phyloP scores from a whole-genome alignment of 2,797 vertebrate genomes.

The Pseudotriccus pelzelni region DNA sequence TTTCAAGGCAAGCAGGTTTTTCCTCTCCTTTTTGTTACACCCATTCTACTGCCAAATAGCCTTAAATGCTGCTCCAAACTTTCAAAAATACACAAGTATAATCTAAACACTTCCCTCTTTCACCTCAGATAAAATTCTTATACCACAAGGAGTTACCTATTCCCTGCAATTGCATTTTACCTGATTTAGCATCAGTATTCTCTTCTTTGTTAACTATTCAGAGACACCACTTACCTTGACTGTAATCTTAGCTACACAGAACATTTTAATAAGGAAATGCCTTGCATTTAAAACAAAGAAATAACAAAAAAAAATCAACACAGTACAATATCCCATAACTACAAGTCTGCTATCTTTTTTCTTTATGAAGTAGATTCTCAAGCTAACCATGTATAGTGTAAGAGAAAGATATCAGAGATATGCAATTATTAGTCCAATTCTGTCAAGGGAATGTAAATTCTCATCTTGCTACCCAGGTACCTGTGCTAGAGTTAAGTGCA shows the following conservation, averaged over 20 bases:
- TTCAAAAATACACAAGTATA: not conserved
- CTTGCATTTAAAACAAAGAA: not conserved
- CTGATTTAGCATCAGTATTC: not conserved
- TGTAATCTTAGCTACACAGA: not conserved
- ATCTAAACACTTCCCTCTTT: not conserved
- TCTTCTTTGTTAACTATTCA: not conserved
- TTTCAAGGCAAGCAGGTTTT: not conserved
- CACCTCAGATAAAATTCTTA: not conserved
- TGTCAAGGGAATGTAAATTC: not conserved
- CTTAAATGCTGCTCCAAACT: not conserved
- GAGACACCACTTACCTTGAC: not conserved
- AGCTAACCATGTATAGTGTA: not conserved
- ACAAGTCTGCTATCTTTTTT: not conserved
- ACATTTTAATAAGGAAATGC: not conserved
- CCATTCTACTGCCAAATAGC: not conserved
- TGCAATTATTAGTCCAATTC: not conserved
- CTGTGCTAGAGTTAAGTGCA: not conserved
- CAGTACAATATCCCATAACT: not conserved
- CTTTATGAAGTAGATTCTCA: not conserved
- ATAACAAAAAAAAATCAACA: not conserved
- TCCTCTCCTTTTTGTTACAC: not conserved
- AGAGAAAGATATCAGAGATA: not conserved
- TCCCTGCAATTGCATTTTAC: not conserved
- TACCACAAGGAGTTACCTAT: not conserved
- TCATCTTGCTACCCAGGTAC: not conserved